A percentile compares a stretch with the other conserved stretches of the same genome.
These are phyloP conservation scores for Fabriciana adippe DNA, from an alignment of 2,888 invertebrate species.

Conservation along the genomic window DNA sequence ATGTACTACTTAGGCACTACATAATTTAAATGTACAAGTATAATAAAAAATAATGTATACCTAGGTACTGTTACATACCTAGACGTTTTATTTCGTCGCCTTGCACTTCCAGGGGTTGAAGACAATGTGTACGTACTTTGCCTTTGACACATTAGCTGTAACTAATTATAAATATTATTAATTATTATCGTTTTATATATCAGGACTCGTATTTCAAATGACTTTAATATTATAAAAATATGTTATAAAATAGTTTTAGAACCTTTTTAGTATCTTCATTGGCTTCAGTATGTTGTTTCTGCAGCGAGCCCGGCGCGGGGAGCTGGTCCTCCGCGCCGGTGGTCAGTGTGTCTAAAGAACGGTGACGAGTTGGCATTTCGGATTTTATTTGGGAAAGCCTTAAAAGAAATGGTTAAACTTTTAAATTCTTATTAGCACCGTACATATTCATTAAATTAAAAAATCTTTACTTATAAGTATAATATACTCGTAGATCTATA, in stretches of 20 bases:
- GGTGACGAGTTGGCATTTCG: conserved; percentile 71
- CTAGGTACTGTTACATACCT: conserved; percentile 54
- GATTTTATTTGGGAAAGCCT: conserved; percentile 37
- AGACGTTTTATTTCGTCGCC: conserved; percentile 67
- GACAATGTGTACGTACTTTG: conserved; percentile 70
- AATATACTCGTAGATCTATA: no score
- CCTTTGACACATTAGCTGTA: conserved; percentile 54
- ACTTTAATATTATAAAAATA: no score
- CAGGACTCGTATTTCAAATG: no score
- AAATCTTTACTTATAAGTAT: background rate
- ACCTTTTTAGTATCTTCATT: conserved; percentile 28
- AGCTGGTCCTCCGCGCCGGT: conserved; percentile 49
- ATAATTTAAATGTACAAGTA: background rate
- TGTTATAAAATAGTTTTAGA: background rate
- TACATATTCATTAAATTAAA: no score
- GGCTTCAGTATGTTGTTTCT: conserved; percentile 45
- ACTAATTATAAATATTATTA: background rate
- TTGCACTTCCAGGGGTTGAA: conserved; percentile 57
- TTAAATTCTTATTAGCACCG: background rate
- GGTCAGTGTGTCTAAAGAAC: conserved; percentile 73
- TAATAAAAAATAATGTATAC: no score
- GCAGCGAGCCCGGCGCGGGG: conserved; percentile 57
- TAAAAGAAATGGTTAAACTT: background rate
- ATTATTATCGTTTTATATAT: no score
- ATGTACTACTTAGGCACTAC: background rate